Base-by-base conservation (phyloP, 2,797 vertebrate species). In the Scolopax rusticola region DNA sequence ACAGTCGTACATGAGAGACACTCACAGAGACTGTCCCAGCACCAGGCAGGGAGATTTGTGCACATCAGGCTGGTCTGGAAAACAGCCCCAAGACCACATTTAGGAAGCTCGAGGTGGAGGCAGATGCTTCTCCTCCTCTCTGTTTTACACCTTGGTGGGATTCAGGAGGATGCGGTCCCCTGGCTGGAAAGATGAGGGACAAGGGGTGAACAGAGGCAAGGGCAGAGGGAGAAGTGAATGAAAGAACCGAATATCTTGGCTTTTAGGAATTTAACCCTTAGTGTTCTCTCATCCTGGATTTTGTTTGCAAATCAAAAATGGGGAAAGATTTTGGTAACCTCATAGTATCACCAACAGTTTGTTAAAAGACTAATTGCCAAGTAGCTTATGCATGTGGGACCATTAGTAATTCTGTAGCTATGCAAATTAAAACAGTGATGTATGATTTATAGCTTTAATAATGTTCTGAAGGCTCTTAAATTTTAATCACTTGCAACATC, bases 371-470 rank as follows among this genome's bases (percentile, higher is more conserved):
- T 98, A 98, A 98, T 98, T 98, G 98, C 97, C 96, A 97, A 97
- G 97, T 96, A 97, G 96, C 77, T 76, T 97, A 97, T 97, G 95
- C 98, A 98, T 50, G 60, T 96, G 97, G 97, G 98, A 97, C 97
- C 98, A 98, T 98, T 98, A 98, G 97, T 97, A 98, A 98, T 98
- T 98, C 98, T 96, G 97, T 97, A 97, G 97, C 98, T 98, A 98
- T 98, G 98, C 98, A 98, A 98, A 98, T 98, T 98, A 98, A 98
- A 98, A 98, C 97, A 97, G 98, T 98, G 98, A 98, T 98, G 97
- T 98, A 98, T 98, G 98, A 98, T 98, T 98, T 98, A 98, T 98
- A 98, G 98, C 97, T 98, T 98, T 98, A 98, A 98, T 98, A 98
- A 98, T 98, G 97, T 98, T 98, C 98, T 98, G 98, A 98, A 98